Percentiles rank a stretch among this genome's conserved stretches.
These are phyloP conservation scores for Ctenicera cuprea DNA, from an alignment of 2,888 invertebrate genomes.

Conservation along the genomic window DNA sequence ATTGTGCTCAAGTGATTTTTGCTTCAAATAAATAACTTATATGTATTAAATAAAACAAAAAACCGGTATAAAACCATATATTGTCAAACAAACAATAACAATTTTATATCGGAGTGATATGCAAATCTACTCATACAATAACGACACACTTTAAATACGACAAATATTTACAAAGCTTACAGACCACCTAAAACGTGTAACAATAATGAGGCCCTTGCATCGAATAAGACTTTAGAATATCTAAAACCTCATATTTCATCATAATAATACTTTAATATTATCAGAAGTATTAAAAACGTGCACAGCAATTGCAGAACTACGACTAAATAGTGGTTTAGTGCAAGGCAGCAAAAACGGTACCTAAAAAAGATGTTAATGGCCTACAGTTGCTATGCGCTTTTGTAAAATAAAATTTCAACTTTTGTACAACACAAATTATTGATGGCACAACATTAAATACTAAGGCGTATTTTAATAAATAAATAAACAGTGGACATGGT, in stretches of 20 bases:
- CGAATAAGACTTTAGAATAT: conserved; percentile 16
- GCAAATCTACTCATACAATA: conserved; percentile 47
- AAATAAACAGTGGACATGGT: conserved; percentile 36
- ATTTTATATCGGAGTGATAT: conserved; percentile 47
- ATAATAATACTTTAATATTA: conserved; percentile 24
- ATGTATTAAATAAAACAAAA: conserved; percentile 28
- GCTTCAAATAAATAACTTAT: too few relatives aligned
- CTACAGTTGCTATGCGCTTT: conserved; percentile 18
- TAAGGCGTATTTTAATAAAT: conserved; percentile 31
- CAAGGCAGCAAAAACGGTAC: not conserved
- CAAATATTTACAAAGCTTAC: conserved; percentile 51
- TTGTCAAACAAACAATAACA: conserved; percentile 50
- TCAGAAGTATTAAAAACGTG: conserved; percentile 21
- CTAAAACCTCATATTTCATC: conserved; percentile 1
- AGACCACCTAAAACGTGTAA: conserved; percentile 37
- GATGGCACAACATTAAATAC: conserved; percentile 37
- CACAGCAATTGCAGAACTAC: conserved; percentile 30
- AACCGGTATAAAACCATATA: conserved; percentile 51
- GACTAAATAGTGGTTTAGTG: conserved; percentile 13
- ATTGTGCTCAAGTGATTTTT: too few relatives aligned
- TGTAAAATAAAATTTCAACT: not conserved
- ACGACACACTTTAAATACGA: conserved; percentile 48
- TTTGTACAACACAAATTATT: conserved; percentile 29
- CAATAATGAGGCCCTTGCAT: conserved; percentile 7
- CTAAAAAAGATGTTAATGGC: not conserved